Evolutionary conservation across 2,797 vertebrate species (phyloP).

Genomic region (Sebastes goodei): DNA sequence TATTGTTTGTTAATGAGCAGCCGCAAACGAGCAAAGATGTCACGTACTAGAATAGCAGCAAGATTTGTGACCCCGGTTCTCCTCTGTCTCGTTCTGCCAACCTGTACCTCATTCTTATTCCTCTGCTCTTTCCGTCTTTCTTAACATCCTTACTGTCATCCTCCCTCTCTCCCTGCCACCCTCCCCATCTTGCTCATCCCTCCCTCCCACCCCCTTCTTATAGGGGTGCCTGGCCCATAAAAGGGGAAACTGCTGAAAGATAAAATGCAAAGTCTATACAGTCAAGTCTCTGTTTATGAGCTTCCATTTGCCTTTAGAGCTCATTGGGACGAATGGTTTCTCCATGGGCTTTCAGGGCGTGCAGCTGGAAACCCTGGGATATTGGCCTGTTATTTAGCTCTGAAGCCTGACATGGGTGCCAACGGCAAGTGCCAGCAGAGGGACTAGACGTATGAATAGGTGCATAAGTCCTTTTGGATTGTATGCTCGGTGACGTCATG

Average conservation of each 20-base stretch:
- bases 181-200: slow-evolving; percentile 38
- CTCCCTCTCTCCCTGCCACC: slow-evolving; percentile 31
- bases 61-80: slow-evolving; percentile 95
- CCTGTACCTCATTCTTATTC: slow-evolving; percentile 75
- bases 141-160: slow-evolving; percentile 57
- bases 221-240: slow-evolving; percentile 92
- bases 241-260: slow-evolving; percentile 93
- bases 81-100: slow-evolving; percentile 63
- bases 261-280: slow-evolving; percentile 99
- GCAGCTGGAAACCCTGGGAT: slow-evolving; percentile 70
- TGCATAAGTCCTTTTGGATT: slow-evolving; percentile 51
- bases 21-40: slow-evolving; percentile 98
- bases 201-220: slow-evolving; percentile 64
- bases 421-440: slow-evolving; percentile 56
- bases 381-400: slow-evolving; percentile 73
- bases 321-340: slow-evolving; percentile 92
- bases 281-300: slow-evolving; percentile 96
- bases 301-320: slow-evolving; percentile 95
- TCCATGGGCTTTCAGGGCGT: slow-evolving; percentile 67
- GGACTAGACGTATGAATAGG: slow-evolving; percentile 56
- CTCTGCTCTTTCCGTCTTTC: slow-evolving; percentile 51
- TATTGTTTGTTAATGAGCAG: slow-evolving; percentile 99
- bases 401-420: slow-evolving; percentile 60
- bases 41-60: slow-evolving; percentile 97
- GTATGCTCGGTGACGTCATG: slow-evolving; percentile 54